Evolutionary conservation across 2,797 vertebrate species (phyloP).

Genomic region (Dendrocincla tyrannina): DNA sequence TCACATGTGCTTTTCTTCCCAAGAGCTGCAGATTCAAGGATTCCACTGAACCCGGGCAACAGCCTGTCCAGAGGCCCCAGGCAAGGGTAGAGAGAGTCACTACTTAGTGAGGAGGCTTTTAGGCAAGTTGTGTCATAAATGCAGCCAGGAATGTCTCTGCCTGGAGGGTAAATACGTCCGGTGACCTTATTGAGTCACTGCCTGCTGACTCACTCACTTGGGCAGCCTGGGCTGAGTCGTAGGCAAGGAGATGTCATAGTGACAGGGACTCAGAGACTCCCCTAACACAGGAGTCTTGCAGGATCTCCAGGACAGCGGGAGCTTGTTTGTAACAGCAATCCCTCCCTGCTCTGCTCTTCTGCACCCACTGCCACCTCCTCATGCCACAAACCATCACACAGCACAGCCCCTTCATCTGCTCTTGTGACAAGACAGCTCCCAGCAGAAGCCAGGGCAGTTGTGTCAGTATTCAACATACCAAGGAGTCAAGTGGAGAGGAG

Average conservation of each 20-base stretch:
- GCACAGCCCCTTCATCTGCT: not conserved
- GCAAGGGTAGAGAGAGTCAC: not conserved
- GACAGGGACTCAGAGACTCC: not conserved
- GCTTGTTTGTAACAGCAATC: not conserved
- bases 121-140: not conserved
- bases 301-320: not conserved
- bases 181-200: not conserved
- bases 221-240: not conserved
- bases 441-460: fast-evolving
- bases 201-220: not conserved
- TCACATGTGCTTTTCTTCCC: fast-evolving
- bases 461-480: not conserved
- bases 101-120: not conserved
- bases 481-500: not conserved
- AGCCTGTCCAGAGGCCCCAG: not conserved
- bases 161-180: not conserved
- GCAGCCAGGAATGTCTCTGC: not conserved
- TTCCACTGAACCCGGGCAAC: not conserved
- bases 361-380: not conserved
- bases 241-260: conserved; percentile 29
- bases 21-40: not conserved
- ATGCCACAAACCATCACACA: fast-evolving
- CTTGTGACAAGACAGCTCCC: not conserved
- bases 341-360: not conserved
- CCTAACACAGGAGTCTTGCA: not conserved